Base-by-base conservation (phyloP, 2,113 vertebrate species). In the Hippocampus abdominalis region DNA sequence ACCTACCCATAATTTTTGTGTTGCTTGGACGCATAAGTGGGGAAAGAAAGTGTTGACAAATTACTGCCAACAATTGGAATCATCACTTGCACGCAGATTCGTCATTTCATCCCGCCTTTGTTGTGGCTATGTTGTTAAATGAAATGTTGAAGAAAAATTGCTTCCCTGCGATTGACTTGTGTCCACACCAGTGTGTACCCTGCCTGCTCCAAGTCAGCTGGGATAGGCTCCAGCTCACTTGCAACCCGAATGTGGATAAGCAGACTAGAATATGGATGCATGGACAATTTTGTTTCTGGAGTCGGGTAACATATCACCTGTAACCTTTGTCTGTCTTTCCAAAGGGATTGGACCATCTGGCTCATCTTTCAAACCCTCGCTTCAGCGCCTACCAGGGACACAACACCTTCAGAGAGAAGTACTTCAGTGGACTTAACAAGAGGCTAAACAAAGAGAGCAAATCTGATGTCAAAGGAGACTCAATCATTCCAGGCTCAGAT, bases 351-450 rank as follows among this genome's bases (percentile, higher is more conserved):
- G 95, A 97, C 78, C 78, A 79, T 57, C 84, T 88, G 81, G 89
- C 88, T 64, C 87, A 90, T 73, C 82, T 93, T 21, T 76, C 88
- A 74, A 95, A 94, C 42, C 85, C 88, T 4, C 87, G 85, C 21
- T 93, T 91, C 85, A 89, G 92, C 72, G 92, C 88, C 0, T 98
- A 96, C 86, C 93, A 94, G 87, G 95, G 95, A 78, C 97, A 97
- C 91, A 97, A 99, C 79, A 94, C 95, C 76, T 99, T 99, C 89
- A 95, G 97, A 80, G 96, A 99, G 82, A 99, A 98, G 83, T 99
- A 98, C 84, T 99, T 99, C 88, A 95, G 97, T 73, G 96, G 96
- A 54, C 84, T 96, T 56, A 96, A 93, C 73, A 98, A 99, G 88
- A 95, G 93, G 84, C 89, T 91, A 70, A 84, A 86, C 68, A 97